Conservation (phyloP, 2,797 vertebrate species). For the Melanotaenia parkinsoni region DNA sequence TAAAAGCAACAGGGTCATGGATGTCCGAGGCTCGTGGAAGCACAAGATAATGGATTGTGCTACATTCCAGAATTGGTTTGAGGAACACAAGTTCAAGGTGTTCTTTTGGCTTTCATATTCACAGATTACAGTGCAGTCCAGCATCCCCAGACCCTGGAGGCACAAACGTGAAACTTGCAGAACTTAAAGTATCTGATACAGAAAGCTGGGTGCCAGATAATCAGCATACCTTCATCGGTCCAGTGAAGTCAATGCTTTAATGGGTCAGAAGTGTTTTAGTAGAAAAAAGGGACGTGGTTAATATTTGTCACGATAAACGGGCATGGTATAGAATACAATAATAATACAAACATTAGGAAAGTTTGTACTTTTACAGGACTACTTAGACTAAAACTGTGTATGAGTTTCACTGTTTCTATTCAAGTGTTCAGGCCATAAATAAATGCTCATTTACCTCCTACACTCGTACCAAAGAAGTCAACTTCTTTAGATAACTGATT, state of each 20-base stretch:
- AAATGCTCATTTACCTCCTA: background rate
- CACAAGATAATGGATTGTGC: too few relatives aligned
- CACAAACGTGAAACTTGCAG: background rate
- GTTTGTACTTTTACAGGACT: background rate
- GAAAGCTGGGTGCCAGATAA: background rate
- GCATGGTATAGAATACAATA: background rate
- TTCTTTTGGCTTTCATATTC: background rate
- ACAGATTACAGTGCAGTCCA: background rate
- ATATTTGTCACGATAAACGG: too few relatives aligned
- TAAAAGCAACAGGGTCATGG: background rate
- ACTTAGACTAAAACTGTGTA: background rate
- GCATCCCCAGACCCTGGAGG: background rate
- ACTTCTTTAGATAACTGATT: constrained; percentile 4
- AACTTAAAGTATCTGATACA: background rate
- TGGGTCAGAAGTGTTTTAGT: too few relatives aligned
- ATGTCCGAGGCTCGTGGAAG: background rate
- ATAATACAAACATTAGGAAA: background rate
- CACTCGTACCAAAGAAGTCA: background rate
- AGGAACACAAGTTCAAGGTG: background rate
- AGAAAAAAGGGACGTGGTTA: too few relatives aligned
- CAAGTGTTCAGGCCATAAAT: background rate
- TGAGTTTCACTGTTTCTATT: constrained; percentile 1
- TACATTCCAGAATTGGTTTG: background rate
- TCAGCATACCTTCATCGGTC: background rate
- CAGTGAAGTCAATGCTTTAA: background rate